Base-by-base conservation (phyloP, 2,113 vertebrate genomes). In the Hippocampus zosterae region DNA sequence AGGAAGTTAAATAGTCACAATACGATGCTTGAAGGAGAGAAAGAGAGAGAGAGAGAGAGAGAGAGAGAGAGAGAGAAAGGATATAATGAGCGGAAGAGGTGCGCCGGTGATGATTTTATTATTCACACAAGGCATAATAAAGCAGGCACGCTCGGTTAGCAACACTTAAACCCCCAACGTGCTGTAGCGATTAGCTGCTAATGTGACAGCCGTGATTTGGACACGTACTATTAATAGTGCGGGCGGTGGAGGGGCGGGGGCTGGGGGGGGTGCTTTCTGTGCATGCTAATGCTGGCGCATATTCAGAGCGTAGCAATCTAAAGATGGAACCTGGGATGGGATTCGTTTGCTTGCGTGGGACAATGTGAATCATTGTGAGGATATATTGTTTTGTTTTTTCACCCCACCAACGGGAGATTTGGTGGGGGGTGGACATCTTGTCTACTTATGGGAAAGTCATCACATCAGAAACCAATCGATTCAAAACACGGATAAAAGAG, bases 91-190 rank as follows among this genome's bases (percentile, higher is more conserved):
- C 46, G 62, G 65, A 70, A 71, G 74, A 77, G 66, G 74, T 86
- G 52, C 10, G 52, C 9, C 29, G 8, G 7, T 41, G 18, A 37
- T 62, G 60, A 83, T 88, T 92, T 90, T 90, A 92, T 91, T 90
- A 92, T 91, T 91, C 90, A 91, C 89, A 92, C 77, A 90, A 87
- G 88, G 89, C 88, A 91, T 93, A 92, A 92, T 92, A 91, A 92
- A 92, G 84, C 84, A 86, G 82, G 85, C 81, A 88, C 73, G 74
- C 78, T 86, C 86, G 37, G 85, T 90, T 91, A 92, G 82, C 89
- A 91, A 87, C 90, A 85, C 90, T 91, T 91, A 91, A 91, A 91
- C 82, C 89, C 88, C 78, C 60, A 10, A 77, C 21, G 68, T 70
- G 80, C 87, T 90, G 88, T 83, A 86, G 86, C 56, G 75, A 84